A percentile compares a stretch with the other conserved stretches of the same genome.
Evolutionary conservation across 2,113 vertebrate genomes (phyloP).

Genomic region (Cololabis saira): DNA sequence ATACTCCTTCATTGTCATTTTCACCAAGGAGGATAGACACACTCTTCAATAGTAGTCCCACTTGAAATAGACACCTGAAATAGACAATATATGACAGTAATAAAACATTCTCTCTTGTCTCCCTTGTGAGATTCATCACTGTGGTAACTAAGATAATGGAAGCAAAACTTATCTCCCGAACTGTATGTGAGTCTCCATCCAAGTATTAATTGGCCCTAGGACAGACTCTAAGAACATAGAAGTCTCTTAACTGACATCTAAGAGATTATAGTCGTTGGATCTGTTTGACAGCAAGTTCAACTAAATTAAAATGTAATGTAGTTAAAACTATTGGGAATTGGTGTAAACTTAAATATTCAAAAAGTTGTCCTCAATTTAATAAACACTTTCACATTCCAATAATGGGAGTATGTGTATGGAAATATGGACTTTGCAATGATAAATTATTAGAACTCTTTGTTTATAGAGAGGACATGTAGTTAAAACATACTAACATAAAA

Average conservation of each 20-base stretch:
- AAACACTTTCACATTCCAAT: too few relatives aligned
- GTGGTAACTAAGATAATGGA: conserved; percentile 4
- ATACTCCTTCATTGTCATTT: neutral
- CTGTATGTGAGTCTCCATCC: neutral
- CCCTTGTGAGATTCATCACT: neutral
- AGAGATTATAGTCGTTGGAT: neutral
- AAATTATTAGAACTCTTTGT: neutral
- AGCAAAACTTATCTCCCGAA: neutral
- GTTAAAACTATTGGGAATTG: too few relatives aligned
- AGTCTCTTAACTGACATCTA: neutral
- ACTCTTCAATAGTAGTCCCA: neutral
- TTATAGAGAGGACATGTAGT: neutral
- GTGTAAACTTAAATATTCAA: too few relatives aligned
- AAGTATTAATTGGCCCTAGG: neutral
- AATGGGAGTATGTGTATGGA: too few relatives aligned
- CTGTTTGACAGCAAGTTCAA: neutral
- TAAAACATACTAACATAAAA: neutral
- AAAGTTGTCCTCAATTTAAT: too few relatives aligned
- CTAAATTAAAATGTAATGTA: too few relatives aligned
- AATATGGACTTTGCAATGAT: neutral
- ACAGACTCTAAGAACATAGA: neutral
- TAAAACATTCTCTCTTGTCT: neutral
- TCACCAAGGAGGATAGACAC: conserved; percentile 3
- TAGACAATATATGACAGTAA: neutral
- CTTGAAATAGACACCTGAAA: neutral